These are phyloP conservation scores for Drosophila planitibia DNA, from an alignment of 2,888 invertebrate species.

Conservation along the genomic window DNA sequence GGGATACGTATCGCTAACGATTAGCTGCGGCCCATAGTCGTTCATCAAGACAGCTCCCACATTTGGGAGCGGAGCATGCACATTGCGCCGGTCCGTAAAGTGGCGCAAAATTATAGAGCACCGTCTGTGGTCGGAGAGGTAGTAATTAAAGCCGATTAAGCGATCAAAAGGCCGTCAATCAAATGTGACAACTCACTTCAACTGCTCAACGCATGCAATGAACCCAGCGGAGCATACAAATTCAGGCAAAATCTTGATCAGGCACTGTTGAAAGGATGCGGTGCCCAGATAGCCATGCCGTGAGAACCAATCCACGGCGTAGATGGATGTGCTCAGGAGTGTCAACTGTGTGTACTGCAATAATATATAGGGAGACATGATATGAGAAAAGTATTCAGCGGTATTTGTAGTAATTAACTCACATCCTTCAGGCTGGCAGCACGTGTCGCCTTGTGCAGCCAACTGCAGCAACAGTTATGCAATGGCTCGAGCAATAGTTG, in stretches of 20 bases:
- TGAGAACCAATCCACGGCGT: conserved; percentile 78
- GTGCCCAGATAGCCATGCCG: conserved; percentile 54
- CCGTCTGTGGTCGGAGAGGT: conserved; percentile 53
- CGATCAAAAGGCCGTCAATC: conserved; percentile 12
- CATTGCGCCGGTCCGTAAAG: conserved; percentile 78
- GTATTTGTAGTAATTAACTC: conserved; percentile 12
- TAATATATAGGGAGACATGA: not conserved
- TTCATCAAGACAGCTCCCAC: conserved; percentile 82
- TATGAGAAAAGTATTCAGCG: not conserved
- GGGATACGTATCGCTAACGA: conserved; percentile 82
- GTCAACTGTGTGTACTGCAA: conserved; percentile 84
- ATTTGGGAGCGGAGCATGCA: conserved; percentile 83
- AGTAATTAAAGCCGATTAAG: conserved; percentile 41
- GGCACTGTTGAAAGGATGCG: conserved; percentile 70
- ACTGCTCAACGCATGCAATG: conserved; percentile 63
- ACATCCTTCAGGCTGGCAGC: conserved; percentile 78
- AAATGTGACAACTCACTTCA: conserved; percentile 73
- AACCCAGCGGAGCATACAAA: conserved; percentile 80
- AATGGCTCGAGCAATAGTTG: conserved; percentile 74
- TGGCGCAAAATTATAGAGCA: conserved; percentile 80
- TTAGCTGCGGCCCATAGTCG: conserved; percentile 79
- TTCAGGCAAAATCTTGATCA: conserved; percentile 77
- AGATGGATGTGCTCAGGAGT: conserved; percentile 78
- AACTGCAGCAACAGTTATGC: conserved; percentile 83
- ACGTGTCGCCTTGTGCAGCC: conserved; percentile 82